Base-by-base conservation (phyloP, 2,797 vertebrate species). In the Molossus molossus region DNA sequence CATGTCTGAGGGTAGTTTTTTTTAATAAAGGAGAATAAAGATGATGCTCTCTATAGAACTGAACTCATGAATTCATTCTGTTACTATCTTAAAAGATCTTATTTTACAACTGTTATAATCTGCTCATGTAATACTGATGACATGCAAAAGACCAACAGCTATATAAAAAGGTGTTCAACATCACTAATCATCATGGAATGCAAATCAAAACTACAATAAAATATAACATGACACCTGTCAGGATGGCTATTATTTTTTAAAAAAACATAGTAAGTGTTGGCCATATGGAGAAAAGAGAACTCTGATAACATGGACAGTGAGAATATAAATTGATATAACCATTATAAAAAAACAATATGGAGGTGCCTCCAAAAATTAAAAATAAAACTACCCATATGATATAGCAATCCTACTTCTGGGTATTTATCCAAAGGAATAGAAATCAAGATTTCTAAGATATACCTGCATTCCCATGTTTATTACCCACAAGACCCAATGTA, bases 271-370 rank as follows among this genome's bases (percentile, higher is more conserved):
- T 10, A 53, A 53, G 11, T 27, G 14, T 69, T 57, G 1, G 15
- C 12, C 65, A 40, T 62, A n/a, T 18, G 33, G 58, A 65, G 33
- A 82, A 73, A 65, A n/a, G 15, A 5, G 18, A 81, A 81, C 18
- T 33, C 6, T 73, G 57, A 55, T 62, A n/a, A 64, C 45, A 79
- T 12, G 7, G 21, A 14, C 57, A n/a, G 27, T 29, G 8, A 8
- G 15, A 73, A 81, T 77, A 21, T 84, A 90, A 76, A 69, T 53
- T 58, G 55, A n/a, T 37, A n/a, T 12, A 53, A 82, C 17, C 50
- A 25, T 72, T 93, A 48, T n/a, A 53, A n/a, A 89, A 89, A 83
- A 89, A 77, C n/a, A 55, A 73, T 40, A 58, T 45, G 57, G 33
- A 64, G 20, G 7, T 20, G 45, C 67, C 33, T 65, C 76, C 72